A percentile compares a stretch with the other conserved stretches of the same genome.
phyloP scores from a whole-genome alignment of 2,888 invertebrate species.

The Drosophila kambysellisi region DNA sequence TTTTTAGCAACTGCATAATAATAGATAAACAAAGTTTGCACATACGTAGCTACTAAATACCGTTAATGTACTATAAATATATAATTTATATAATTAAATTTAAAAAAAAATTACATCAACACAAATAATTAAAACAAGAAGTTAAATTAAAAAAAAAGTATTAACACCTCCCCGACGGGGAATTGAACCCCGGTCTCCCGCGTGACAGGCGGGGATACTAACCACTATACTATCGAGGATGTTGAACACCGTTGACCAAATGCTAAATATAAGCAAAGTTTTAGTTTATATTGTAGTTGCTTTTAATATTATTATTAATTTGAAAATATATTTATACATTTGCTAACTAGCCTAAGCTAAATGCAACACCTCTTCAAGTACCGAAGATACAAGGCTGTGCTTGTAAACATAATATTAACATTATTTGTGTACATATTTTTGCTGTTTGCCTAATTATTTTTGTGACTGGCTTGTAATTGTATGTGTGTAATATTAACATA shows the following conservation, averaged over 20 bases:
- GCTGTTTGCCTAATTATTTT: not conserved
- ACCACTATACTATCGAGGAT: slow-evolving; percentile 62
- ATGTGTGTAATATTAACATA: not conserved
- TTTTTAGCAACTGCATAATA: not conserved
- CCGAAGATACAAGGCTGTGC: not conserved
- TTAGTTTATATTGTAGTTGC: not conserved
- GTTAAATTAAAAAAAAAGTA: not conserved
- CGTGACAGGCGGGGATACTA: slow-evolving; percentile 61
- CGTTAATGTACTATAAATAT: not conserved
- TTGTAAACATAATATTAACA: not conserved
- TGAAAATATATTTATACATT: not conserved
- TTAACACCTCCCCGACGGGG: slow-evolving; percentile 50
- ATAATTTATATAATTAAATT: not conserved
- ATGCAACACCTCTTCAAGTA: not conserved
- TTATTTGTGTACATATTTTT: not conserved
- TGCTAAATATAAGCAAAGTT: not conserved
- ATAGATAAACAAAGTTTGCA: not conserved
- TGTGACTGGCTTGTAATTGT: not conserved
- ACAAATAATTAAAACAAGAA: not conserved
- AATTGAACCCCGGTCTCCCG: slow-evolving; percentile 62
- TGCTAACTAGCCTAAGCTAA: too few species aligned
- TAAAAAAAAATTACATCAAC: not conserved
- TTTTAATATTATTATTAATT: not conserved
- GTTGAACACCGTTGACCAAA: rapidly evolving
- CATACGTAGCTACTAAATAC: not conserved